Evolutionary conservation across 2,797 vertebrate genomes (phyloP), one percentile per base, ranked within the genome.

Genomic region (Erpetoichthys calabaricus): DNA sequence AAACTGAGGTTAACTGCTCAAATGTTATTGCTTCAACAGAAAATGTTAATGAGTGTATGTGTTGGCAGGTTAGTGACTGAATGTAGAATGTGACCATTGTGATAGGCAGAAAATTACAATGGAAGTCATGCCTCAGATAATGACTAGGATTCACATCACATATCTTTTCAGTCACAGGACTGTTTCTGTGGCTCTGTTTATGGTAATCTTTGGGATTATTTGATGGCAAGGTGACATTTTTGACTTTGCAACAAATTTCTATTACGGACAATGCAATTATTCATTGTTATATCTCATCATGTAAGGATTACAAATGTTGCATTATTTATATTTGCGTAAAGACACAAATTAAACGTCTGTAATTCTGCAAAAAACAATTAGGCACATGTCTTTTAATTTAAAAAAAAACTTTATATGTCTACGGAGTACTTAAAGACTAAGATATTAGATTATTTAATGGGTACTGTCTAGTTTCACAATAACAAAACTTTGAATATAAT

Each of bases 151-250:
- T 80, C 77, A 65, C 63, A 71, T 73, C 72, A 71, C 75, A 80
- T 72, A 67, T 68, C 72, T 75, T 67, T 65, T 68, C 66, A 67
- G 66, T 66, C 75, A 73, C 62, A 65, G 65, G 55, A 67, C 70
- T 78, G 67, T 78, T 76, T 75, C 0, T 1, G 63, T 47, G 60
- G 70, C 66, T 70, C 69, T 75, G 65, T 75, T 78, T 75, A 77
- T 64, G 67, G 68, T 71, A 70, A 80, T 76, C 72, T 68, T 59
- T 60, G 61, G 68, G 71, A 82, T 81, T 80, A 77, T 77, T 75
- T 75, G 74, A 79, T 77, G 77, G 70, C 63, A 79, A 76, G 70
- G 66, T 79, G 75, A 77, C 75, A 80, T 68, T 78, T 53, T 73
- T 75, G 67, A 78, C 72, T 78, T 81, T 68, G 66, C 45, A 81